A percentile compares a stretch with the other conserved stretches of the same genome.
These are phyloP conservation scores for Brachyhypopomus gauderio DNA, from an alignment of 2,113 vertebrate species.

Conservation along the genomic window DNA sequence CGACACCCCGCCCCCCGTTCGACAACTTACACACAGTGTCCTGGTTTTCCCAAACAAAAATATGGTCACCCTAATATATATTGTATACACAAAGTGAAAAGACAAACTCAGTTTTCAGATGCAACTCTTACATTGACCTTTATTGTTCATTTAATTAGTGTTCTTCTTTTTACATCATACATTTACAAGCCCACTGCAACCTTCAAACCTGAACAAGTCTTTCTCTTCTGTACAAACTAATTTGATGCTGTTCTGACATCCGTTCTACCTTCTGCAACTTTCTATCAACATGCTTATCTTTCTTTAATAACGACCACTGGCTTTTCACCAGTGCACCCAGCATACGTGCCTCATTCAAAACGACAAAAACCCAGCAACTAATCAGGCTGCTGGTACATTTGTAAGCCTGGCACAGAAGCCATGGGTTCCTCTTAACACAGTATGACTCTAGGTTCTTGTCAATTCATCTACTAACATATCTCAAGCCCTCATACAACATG, in stretches of 20 bases:
- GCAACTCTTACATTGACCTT: conserved; percentile 77
- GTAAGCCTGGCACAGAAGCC: conserved; percentile 38
- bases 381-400: background rate
- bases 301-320: conserved; percentile 41
- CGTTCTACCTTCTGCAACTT: conserved; percentile 50
- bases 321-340: conserved; percentile 48
- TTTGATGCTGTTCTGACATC: conserved; percentile 45
- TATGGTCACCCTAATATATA: no score
- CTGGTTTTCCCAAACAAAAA: no score
- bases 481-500: conserved; percentile 60
- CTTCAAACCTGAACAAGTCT: conserved; percentile 35
- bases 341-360: conserved; percentile 49
- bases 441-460: conserved; percentile 44
- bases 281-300: conserved; percentile 62
- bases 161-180: conserved; percentile 61
- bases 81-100: background rate
- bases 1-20: no score
- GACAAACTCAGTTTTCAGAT: conserved; percentile 55
- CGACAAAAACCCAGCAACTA: background rate
- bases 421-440: conserved; percentile 36
- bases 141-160: conserved; percentile 68
- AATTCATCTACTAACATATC: conserved; percentile 48
- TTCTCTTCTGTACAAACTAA: conserved; percentile 36
- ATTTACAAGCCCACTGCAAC: conserved; percentile 60
- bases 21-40: no score